Base-by-base conservation (phyloP, 2,888 invertebrate species). In the Nowickia ferox region DNA sequence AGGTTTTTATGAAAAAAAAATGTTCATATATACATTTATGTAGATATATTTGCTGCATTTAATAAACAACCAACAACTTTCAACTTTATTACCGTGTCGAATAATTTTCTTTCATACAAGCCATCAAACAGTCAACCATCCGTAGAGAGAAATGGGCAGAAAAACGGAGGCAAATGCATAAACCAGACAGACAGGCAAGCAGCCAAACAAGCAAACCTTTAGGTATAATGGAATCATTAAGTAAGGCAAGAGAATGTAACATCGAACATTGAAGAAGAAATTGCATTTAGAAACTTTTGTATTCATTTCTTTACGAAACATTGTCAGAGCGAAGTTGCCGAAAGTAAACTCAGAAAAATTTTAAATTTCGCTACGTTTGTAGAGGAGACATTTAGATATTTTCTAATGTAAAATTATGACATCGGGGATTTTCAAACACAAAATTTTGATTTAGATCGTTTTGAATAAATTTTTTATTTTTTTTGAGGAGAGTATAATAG, bases 81-180 rank as follows among this genome's bases (percentile, higher is more conserved):
- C 65, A 72, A 77, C 83, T 83, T 83, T 77, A 83, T 66, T 81
- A 78, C 74, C 81, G 84, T 81, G 81, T 81, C 81, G 84, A 76
- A 81, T 78, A 80, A 79, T 79, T 84, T 69, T 87, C 66, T 63
- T 82, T 72, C 38, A 81, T 69, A n/a, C 63, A 80, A 77, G 59
- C 74, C 77, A 83, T 83, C 66, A 78, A 79, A 72, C 66, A 78
- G 9, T 17, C 72, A 84, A 74, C 72, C 61, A 84, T 46, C 74
- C 72, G 42, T 75, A 69, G 40, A 40, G 30, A 57, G 57, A 71
- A 55, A 77, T 55, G 61, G 48, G 2, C 22, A 42, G 38, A 48
- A 17, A 57, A 53, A 61, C 22, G 40, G 13, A 4, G 55, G 40
- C 40, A 69, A 69, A 19, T 51, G 44, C 22, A 65, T 19, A 46